Percentiles rank a stretch among this genome's conserved stretches.
Conservation (phyloP, 2,113 vertebrate species). For the Thymallus thymallus region DNA sequence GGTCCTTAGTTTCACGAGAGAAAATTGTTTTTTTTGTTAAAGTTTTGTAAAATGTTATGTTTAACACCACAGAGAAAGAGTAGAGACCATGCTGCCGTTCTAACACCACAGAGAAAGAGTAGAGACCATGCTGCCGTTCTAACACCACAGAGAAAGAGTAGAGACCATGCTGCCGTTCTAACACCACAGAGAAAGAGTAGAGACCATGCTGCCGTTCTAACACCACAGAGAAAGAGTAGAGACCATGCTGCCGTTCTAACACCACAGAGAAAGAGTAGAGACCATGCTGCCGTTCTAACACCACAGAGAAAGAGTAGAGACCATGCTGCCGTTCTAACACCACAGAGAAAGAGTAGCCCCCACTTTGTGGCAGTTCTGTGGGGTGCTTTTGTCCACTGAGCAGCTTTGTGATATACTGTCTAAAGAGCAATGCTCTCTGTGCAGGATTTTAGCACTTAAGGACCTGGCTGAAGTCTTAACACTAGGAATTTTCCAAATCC, state of each 20-base stretch:
- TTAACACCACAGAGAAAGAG: not conserved
- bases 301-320: too few species aligned
- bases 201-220: not conserved
- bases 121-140: not conserved
- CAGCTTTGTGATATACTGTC: conserved; percentile 30
- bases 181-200: not conserved
- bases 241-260: too few species aligned
- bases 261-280: not conserved
- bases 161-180: too few species aligned
- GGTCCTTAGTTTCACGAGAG: not conserved
- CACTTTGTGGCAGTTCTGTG: conserved; percentile 18
- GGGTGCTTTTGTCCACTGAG: conserved; percentile 15
- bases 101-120: not conserved
- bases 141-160: not conserved
- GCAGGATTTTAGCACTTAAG: conserved; percentile 43
- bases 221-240: too few species aligned
- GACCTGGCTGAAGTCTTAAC: conserved; percentile 43
- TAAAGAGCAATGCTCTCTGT: conserved; percentile 29
- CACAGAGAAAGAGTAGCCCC: conserved; percentile 1
- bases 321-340: too few species aligned
- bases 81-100: too few species aligned
- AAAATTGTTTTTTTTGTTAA: not conserved
- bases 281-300: not conserved
- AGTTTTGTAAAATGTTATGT: not conserved
- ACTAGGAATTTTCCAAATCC: conserved; percentile 33